Evolutionary conservation across 2,797 vertebrate species (phyloP).

Genomic region (Lepus oiostolus): DNA sequence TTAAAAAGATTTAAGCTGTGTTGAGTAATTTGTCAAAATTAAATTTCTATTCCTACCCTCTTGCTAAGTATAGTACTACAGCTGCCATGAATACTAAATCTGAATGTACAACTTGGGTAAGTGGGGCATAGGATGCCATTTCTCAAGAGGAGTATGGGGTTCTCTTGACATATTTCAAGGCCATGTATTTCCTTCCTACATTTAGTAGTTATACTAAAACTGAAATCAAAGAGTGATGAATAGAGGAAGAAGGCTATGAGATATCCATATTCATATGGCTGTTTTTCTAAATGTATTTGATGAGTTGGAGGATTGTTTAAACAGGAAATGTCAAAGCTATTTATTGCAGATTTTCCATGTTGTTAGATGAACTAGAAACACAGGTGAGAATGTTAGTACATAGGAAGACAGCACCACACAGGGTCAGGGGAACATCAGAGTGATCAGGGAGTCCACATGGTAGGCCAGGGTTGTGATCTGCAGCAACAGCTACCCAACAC

Average conservation of each 20-base stretch:
- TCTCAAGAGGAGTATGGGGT: constrained; percentile 18
- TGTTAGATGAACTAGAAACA: background rate
- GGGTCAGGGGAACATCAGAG: background rate
- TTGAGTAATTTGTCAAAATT: constrained; percentile 77
- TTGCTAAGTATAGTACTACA: constrained; percentile 74
- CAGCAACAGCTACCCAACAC: fast-evolving
- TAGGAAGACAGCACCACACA: background rate
- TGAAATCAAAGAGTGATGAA: background rate
- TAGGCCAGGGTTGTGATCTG: no score
- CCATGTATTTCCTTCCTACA: constrained; percentile 14
- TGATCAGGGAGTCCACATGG: fast-evolving
- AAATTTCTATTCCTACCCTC: constrained; percentile 63
- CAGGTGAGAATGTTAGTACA: background rate
- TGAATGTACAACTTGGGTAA: constrained; percentile 58
- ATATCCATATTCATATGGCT: background rate
- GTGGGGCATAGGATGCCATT: constrained; percentile 33
- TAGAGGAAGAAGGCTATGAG: background rate
- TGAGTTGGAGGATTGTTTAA: constrained; percentile 28
- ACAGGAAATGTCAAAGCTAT: constrained; percentile 24
- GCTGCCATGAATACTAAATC: constrained; percentile 72
- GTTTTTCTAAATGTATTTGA: constrained; percentile 51
- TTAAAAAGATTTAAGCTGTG: constrained; percentile 65
- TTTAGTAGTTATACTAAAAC: background rate
- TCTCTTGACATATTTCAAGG: constrained; percentile 4
- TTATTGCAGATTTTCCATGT: background rate